Conservation (phyloP, 2,888 invertebrate genomes). For the Mesorhabditis spiculigera region DNA sequence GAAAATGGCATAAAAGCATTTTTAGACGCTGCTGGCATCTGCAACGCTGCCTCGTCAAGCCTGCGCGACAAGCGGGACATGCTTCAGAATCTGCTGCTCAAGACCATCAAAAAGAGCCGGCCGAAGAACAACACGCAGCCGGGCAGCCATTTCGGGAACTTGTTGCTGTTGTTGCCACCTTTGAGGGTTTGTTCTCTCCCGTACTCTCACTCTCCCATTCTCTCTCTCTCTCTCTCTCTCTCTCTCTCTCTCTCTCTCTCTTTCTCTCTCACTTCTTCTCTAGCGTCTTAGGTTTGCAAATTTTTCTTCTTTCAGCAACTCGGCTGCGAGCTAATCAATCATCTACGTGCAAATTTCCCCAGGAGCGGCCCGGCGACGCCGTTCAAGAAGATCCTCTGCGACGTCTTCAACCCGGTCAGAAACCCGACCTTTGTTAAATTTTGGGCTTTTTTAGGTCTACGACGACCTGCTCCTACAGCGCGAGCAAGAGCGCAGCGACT, state of each 20-base stretch:
- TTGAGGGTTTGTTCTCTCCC: conserved; percentile 11
- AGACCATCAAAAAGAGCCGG: conserved; percentile 33
- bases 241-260: no score
- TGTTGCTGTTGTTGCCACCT: conserved; percentile 22
- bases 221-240: no score
- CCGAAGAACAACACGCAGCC: conserved; percentile 21
- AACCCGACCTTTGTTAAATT: neutral
- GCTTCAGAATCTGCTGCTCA: conserved; percentile 34
- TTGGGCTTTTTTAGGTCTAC: neutral
- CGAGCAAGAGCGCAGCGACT: neutral
- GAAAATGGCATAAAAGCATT: neutral
- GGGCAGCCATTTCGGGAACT: conserved; percentile 13
- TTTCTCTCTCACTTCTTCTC: no score
- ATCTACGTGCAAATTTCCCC: neutral
- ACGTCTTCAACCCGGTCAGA: conserved; percentile 1
- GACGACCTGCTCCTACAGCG: neutral
- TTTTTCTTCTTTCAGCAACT: no score
- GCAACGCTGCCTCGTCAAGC: conserved; percentile 10
- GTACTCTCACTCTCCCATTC: no score
- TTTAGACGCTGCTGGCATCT: conserved; percentile 14
- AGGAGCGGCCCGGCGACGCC: neutral
- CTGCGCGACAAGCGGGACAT: conserved; percentile 25
- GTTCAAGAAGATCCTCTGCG: neutral
- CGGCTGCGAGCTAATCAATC: neutral
- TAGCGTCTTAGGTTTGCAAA: no score